These are phyloP conservation scores for Drosophila paranaensis DNA, from an alignment of 2,888 invertebrate species.

Conservation along the genomic window DNA sequence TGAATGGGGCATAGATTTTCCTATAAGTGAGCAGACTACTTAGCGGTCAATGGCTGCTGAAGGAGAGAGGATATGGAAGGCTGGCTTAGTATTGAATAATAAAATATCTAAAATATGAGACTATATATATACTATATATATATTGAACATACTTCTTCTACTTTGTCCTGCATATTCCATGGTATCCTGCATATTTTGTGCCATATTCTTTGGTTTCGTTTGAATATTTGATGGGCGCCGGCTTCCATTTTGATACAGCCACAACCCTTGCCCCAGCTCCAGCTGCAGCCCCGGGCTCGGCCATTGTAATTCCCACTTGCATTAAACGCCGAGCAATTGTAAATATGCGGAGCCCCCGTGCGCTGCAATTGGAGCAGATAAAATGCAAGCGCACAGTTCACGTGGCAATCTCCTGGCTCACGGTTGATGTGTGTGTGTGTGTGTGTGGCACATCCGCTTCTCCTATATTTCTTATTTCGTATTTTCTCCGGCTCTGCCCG, in stretches of 20 bases:
- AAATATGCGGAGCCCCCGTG: constrained; percentile 56
- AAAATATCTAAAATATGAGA: background rate
- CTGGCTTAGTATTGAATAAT: background rate
- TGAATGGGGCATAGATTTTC: background rate
- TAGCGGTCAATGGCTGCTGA: constrained; percentile 5
- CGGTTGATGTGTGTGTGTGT: constrained; percentile 1
- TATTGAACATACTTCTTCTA: background rate
- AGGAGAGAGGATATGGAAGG: background rate
- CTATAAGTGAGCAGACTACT: background rate
- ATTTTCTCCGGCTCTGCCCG: constrained; percentile 2
- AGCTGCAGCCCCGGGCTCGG: constrained; percentile 2
- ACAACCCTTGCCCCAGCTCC: constrained; percentile 10
- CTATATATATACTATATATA: background rate
- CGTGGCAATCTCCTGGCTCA: constrained; percentile 41
- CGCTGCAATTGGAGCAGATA: constrained; percentile 76
- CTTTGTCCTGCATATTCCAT: background rate
- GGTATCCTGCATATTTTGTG: constrained; percentile 36
- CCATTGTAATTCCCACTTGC: constrained; percentile 76
- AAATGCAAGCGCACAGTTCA: constrained; percentile 65
- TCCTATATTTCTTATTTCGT: background rate
- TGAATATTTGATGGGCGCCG: constrained; percentile 58
- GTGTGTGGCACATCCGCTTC: background rate
- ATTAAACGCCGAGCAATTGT: constrained; percentile 75
- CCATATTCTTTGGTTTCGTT: constrained; percentile 40
- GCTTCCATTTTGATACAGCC: constrained; percentile 9